Evolutionary conservation across 2,888 invertebrate species (phyloP).

Genomic region (Darwinula stevensoni): DNA sequence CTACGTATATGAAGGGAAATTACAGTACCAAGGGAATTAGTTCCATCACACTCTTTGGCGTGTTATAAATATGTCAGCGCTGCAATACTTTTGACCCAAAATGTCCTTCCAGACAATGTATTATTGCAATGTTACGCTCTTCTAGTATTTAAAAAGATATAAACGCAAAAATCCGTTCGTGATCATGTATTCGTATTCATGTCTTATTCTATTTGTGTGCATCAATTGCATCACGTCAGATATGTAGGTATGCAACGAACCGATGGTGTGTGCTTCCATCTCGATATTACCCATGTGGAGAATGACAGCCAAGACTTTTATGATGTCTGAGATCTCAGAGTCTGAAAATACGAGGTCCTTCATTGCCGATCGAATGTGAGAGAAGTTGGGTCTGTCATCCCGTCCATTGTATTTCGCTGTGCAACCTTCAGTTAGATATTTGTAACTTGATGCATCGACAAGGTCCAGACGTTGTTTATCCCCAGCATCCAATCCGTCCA

Average conservation of each 20-base stretch:
- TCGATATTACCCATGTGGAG: constrained; percentile 90
- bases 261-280: constrained; percentile 62
- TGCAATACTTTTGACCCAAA: too few species aligned
- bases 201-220: constrained; percentile 12
- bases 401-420: constrained; percentile 79
- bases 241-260: constrained; percentile 14
- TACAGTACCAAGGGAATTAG: too few species aligned
- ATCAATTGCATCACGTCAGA: background rate
- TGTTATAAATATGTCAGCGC: too few species aligned
- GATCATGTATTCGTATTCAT: too few species aligned
- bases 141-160: too few species aligned
- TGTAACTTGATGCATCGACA: constrained; percentile 59
- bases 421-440: constrained; percentile 65
- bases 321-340: constrained; percentile 83
- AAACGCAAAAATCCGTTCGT: too few species aligned
- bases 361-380: constrained; percentile 92
- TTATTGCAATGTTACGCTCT: too few species aligned
- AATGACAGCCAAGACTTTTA: constrained; percentile 70
- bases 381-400: constrained; percentile 83
- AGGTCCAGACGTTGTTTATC: constrained; percentile 74
- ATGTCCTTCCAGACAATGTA: too few species aligned
- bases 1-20: too few species aligned
- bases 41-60: too few species aligned
- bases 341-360: constrained; percentile 82
- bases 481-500: constrained; percentile 67